phyloP scores from a whole-genome alignment of 2,113 vertebrate genomes.

The Tragulus kanchil region DNA sequence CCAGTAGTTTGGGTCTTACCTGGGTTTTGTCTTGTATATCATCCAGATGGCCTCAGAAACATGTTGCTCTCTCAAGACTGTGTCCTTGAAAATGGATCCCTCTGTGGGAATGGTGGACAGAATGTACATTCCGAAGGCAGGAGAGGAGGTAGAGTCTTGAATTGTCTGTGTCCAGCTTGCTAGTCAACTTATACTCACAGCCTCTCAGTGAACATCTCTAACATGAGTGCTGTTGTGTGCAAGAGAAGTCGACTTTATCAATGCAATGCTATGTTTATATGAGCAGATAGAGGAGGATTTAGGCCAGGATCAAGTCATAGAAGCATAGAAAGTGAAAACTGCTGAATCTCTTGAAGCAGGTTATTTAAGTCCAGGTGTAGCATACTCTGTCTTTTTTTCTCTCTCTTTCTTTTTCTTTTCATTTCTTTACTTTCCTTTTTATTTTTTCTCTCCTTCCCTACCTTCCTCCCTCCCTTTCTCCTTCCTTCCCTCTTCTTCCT shows the following conservation, averaged over 20 bases:
- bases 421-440: not conserved
- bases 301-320: not conserved
- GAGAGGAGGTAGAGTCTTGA: not conserved
- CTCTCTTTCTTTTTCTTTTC: not conserved
- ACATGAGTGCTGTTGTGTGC: not conserved
- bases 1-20: not conserved
- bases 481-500: too few species aligned
- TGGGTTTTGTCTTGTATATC: not conserved
- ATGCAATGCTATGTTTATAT: not conserved
- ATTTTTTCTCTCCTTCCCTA: too few species aligned
- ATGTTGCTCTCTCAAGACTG: not conserved
- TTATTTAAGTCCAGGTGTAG: too few species aligned
- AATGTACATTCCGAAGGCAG: not conserved
- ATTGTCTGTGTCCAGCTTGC: not conserved
- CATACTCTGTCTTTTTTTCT: too few species aligned
- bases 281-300: not conserved
- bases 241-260: not conserved
- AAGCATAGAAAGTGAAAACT: not conserved
- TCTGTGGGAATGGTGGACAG: not conserved
- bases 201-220: not conserved
- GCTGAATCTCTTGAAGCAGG: too few species aligned
- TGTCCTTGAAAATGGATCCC: not conserved
- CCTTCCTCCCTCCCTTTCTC: accelerated
- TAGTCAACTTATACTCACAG: not conserved
- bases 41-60: not conserved